phyloP scores from a whole-genome alignment of 2,113 vertebrate genomes.

The Lethenteron camtschaticum region DNA sequence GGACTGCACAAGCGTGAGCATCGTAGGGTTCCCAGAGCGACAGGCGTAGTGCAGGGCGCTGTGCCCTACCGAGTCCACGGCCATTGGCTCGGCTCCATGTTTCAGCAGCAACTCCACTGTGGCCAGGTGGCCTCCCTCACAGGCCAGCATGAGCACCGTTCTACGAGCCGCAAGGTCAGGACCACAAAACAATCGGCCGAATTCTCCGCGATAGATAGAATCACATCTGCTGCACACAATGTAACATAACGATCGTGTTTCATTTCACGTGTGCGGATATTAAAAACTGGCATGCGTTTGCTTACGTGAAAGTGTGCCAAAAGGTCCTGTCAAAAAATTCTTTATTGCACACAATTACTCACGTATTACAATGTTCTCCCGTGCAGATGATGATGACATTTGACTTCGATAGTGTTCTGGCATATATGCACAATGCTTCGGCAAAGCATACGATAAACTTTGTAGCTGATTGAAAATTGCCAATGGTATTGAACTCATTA shows the following conservation, averaged over 20 bases:
- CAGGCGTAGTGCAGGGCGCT: slow-evolving; percentile 49
- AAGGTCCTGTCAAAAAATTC: too few species aligned
- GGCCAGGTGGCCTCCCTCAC: slow-evolving; percentile 28
- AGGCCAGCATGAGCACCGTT: slow-evolving; percentile 58
- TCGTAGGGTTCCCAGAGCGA: slow-evolving; percentile 33
- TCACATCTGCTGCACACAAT: not conserved
- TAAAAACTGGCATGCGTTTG: not conserved
- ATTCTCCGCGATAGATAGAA: not conserved
- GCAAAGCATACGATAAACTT: too few species aligned
- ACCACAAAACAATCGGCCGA: slow-evolving; percentile 7
- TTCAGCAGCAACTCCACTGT: slow-evolving; percentile 40
- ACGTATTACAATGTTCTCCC: not conserved
- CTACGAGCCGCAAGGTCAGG: slow-evolving; percentile 20
- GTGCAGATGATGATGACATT: not conserved
- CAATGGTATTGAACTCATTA: too few species aligned
- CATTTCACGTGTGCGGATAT: not conserved
- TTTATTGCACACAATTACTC: not conserved
- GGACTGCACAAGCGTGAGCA: slow-evolving; percentile 27
- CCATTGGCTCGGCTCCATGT: slow-evolving; percentile 36
- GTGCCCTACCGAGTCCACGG: slow-evolving; percentile 50
- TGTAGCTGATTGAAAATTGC: too few species aligned
- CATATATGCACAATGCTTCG: too few species aligned
- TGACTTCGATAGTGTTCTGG: too few species aligned
- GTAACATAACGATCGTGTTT: not conserved
- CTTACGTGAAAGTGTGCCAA: too few species aligned